phyloP scores from a whole-genome alignment of 1,140 invertebrate genomes.

The Heterodera carotae region DNA sequence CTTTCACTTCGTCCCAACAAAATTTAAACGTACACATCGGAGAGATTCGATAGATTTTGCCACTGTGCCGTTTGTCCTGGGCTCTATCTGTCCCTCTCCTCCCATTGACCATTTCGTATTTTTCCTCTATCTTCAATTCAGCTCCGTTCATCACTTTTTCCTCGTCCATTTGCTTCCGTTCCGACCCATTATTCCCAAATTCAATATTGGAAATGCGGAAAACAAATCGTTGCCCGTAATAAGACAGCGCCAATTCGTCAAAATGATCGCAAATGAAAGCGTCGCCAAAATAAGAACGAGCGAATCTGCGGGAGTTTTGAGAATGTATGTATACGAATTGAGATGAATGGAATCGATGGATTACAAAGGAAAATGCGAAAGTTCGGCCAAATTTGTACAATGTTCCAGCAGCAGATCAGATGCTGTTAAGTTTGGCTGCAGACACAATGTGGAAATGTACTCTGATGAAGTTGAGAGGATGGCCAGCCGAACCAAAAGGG shows the following conservation, averaged over 20 bases:
- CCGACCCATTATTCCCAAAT: background rate
- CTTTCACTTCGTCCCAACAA: constrained; percentile 20
- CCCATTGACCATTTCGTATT: background rate
- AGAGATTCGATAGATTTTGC: constrained; percentile 3
- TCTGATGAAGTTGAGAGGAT: constrained; percentile 7
- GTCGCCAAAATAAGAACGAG: constrained; percentile 23
- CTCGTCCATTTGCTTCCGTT: background rate
- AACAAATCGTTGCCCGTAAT: constrained; percentile 29
- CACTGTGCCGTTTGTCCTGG: background rate
- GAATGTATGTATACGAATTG: background rate
- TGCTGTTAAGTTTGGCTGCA: constrained; percentile 15
- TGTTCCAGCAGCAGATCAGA: constrained; percentile 8
- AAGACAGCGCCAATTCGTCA: constrained; percentile 14
- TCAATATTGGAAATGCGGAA: constrained; percentile 13
- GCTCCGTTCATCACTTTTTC: background rate
- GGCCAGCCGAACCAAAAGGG: constrained; percentile 6
- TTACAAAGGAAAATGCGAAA: constrained; percentile 14
- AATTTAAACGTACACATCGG: constrained; percentile 10
- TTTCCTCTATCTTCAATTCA: background rate
- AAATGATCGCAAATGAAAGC: constrained; percentile 4
- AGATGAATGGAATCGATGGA: background rate
- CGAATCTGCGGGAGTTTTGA: constrained; percentile 2
- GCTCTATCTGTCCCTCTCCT: background rate
- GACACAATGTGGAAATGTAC: constrained; percentile 3
- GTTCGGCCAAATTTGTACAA: constrained; percentile 3